Percentiles rank a stretch among this genome's conserved stretches.
Conservation (phyloP, 2,113 vertebrate genomes). For the Phasianus colchicus region DNA sequence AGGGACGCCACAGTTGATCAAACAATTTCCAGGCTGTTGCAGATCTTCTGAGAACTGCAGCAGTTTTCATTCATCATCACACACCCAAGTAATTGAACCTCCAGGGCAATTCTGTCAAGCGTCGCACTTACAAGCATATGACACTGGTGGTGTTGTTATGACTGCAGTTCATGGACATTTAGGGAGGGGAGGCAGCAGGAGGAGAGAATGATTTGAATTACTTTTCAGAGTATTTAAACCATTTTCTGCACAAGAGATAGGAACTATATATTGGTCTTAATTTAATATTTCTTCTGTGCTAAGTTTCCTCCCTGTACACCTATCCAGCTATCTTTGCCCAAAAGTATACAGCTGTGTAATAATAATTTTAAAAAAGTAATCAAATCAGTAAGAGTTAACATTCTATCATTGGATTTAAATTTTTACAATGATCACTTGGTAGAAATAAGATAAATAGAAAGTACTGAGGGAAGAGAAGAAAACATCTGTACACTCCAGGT, state of each 20-base stretch:
- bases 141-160: background rate
- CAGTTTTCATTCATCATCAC: constrained; percentile 55
- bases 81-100: constrained; percentile 50
- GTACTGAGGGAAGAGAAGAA: background rate
- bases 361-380: background rate
- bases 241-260: background rate
- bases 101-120: constrained; percentile 48
- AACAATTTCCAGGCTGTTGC: constrained; percentile 41
- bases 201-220: background rate
- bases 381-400: background rate
- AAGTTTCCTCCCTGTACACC: background rate
- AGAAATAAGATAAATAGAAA: background rate
- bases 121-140: background rate
- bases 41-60: constrained; percentile 17
- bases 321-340: background rate
- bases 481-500: background rate
- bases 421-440: background rate
- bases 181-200: background rate
- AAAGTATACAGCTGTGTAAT: background rate
- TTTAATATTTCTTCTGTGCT: background rate
- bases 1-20: constrained; percentile 56
- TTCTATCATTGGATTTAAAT: background rate
- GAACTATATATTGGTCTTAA: background rate
- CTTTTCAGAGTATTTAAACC: background rate
- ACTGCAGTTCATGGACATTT: background rate